Conservation (phyloP, 2,797 vertebrate genomes). For the Diglossa cyanea region DNA sequence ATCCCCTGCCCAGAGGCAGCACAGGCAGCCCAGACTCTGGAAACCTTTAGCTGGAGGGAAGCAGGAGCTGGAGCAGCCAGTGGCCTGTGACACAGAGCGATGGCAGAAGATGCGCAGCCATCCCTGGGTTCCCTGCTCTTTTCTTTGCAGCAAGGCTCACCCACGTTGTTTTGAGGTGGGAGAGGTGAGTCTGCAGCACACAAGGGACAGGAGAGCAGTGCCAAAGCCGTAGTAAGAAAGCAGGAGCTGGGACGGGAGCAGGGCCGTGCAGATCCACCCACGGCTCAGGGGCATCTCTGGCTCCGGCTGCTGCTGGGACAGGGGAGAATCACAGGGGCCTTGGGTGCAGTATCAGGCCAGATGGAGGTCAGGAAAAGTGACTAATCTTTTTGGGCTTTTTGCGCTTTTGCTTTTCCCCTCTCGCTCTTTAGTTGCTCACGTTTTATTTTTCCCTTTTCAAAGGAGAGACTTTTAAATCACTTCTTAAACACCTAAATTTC, state of each 20-base stretch:
- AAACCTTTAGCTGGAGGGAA: neutral
- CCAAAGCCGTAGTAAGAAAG: neutral
- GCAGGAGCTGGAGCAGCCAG: neutral
- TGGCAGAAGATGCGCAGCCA: rapidly evolving
- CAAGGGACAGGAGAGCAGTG: neutral
- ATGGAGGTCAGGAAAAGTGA: neutral
- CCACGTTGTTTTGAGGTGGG: neutral
- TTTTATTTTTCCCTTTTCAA: neutral
- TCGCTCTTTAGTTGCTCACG: neutral
- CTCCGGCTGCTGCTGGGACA: neutral
- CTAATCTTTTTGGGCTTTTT: neutral
- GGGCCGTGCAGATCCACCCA: rapidly evolving
- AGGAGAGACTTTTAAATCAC: neutral
- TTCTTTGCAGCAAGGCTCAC: neutral
- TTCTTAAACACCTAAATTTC: neutral
- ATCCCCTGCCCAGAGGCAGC: neutral
- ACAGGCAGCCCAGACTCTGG: rapidly evolving
- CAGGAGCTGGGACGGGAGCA: neutral
- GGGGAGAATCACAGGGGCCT: neutral
- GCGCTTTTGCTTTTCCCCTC: neutral
- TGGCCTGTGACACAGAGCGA: rapidly evolving
- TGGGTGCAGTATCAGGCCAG: neutral
- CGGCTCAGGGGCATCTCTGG: rapidly evolving
- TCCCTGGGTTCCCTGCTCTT: neutral
- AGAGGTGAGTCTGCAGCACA: neutral